phyloP scores from a whole-genome alignment of 2,797 vertebrate species.

The Cyprinella venusta region DNA sequence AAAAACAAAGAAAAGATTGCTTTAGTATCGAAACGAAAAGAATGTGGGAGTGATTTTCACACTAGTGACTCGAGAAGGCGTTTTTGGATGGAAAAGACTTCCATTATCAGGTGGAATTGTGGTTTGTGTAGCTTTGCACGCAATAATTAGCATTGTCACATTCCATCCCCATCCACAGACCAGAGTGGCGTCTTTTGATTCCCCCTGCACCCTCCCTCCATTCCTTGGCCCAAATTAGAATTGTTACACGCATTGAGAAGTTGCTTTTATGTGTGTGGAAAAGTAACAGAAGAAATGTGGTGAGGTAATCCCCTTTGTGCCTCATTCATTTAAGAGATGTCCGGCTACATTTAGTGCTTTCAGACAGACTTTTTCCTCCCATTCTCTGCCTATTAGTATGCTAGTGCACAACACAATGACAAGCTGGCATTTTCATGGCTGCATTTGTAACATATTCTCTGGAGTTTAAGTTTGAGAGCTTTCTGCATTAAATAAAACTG shows the following conservation, averaged over 20 bases:
- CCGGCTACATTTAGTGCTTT: slow-evolving; percentile 33
- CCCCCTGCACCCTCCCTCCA: background rate
- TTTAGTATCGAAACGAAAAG: background rate
- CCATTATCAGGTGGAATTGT: slow-evolving; percentile 52
- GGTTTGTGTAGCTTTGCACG: slow-evolving; percentile 47
- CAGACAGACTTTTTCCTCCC: slow-evolving; percentile 14
- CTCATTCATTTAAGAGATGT: slow-evolving; percentile 48
- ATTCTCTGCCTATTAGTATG: slow-evolving; percentile 41
- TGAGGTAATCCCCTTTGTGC: slow-evolving; percentile 56
- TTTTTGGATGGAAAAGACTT: slow-evolving; percentile 21
- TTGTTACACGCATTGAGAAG: slow-evolving; percentile 35
- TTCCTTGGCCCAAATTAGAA: slow-evolving; percentile 50
- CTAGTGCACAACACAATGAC: background rate
- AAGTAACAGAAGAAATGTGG: slow-evolving; percentile 43
- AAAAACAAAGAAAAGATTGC: slow-evolving; percentile 26
- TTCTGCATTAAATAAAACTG: slow-evolving; percentile 29
- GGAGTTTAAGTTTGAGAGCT: slow-evolving; percentile 6
- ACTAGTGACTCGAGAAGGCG: slow-evolving; percentile 4
- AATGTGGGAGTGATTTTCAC: slow-evolving; percentile 48
- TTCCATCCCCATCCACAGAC: slow-evolving; percentile 53
- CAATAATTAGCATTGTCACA: slow-evolving; percentile 62
- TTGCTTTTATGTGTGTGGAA: slow-evolving; percentile 43
- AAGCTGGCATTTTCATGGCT: slow-evolving; percentile 14
- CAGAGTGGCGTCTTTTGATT: slow-evolving; percentile 51
- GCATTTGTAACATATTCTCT: slow-evolving; percentile 4